These are phyloP conservation scores for Tenebrio molitor DNA, from an alignment of 1,140 invertebrate genomes.

Conservation along the genomic window DNA sequence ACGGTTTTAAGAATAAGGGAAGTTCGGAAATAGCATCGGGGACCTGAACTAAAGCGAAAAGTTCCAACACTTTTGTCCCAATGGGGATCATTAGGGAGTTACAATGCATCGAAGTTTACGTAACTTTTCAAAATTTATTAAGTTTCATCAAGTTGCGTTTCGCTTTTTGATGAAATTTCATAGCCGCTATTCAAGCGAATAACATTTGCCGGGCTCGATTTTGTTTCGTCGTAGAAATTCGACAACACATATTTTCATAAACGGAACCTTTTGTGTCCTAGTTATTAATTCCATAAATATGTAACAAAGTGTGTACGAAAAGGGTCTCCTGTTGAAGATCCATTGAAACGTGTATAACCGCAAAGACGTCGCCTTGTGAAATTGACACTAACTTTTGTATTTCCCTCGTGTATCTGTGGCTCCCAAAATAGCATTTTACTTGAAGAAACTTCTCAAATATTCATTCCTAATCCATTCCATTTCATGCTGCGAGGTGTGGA, in stretches of 20 bases:
- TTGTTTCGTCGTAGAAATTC: neutral
- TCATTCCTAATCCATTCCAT: slow-evolving; percentile 34
- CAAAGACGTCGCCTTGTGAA: slow-evolving; percentile 19
- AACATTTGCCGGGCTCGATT: no score
- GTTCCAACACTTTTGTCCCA: neutral
- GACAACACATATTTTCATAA: neutral
- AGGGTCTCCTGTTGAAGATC: no score
- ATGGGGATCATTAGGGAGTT: neutral
- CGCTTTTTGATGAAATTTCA: slow-evolving; percentile 3
- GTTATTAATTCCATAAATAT: no score
- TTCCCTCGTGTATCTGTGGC: slow-evolving; percentile 16
- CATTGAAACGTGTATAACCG: neutral
- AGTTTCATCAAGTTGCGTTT: neutral
- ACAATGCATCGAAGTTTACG: neutral
- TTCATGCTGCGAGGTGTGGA: slow-evolving; percentile 3
- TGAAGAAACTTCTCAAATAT: slow-evolving; percentile 32
- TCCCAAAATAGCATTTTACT: slow-evolving; percentile 29
- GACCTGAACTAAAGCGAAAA: neutral
- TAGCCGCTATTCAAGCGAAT: neutral
- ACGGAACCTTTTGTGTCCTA: no score
- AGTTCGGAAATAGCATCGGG: neutral
- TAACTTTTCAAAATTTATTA: slow-evolving; percentile 6
- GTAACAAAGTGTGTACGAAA: no score
- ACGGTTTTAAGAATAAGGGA: neutral
- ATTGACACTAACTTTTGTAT: slow-evolving; percentile 42